Percentiles rank a stretch among this genome's conserved stretches.
Evolutionary conservation across 2,113 vertebrate species (phyloP).

Genomic region (Melanocharis versteri): DNA sequence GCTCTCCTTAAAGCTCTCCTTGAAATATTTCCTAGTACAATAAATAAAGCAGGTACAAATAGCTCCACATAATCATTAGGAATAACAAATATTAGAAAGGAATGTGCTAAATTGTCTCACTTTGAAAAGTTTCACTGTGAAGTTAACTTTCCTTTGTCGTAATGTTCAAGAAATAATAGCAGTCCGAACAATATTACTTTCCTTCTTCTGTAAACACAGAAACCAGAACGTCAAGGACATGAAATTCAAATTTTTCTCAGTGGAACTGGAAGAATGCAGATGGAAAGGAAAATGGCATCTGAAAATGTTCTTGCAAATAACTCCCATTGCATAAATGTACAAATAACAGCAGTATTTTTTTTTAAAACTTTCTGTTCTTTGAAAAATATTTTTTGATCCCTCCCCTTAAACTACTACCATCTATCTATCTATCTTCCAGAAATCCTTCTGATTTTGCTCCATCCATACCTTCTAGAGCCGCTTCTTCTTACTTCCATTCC

Average conservation of each 20-base stretch:
- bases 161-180: background rate
- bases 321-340: background rate
- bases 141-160: background rate
- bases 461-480: background rate
- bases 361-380: background rate
- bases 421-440: background rate
- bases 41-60: slow-evolving; percentile 36
- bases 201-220: background rate
- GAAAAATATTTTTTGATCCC: background rate
- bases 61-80: background rate
- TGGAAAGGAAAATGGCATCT: background rate
- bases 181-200: background rate
- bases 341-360: background rate
- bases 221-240: background rate
- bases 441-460: background rate
- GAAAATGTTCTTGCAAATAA: background rate
- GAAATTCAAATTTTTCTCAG: background rate
- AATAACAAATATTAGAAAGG: background rate
- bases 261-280: background rate
- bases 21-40: background rate
- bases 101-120: background rate
- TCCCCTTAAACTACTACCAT: background rate
- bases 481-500: background rate
- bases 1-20: slow-evolving; percentile 24
- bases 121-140: background rate